Evolutionary conservation across 2,888 invertebrate species (phyloP), one percentile per base, ranked within the genome.

Genomic region (Gastracanthus pulcherrimus): DNA sequence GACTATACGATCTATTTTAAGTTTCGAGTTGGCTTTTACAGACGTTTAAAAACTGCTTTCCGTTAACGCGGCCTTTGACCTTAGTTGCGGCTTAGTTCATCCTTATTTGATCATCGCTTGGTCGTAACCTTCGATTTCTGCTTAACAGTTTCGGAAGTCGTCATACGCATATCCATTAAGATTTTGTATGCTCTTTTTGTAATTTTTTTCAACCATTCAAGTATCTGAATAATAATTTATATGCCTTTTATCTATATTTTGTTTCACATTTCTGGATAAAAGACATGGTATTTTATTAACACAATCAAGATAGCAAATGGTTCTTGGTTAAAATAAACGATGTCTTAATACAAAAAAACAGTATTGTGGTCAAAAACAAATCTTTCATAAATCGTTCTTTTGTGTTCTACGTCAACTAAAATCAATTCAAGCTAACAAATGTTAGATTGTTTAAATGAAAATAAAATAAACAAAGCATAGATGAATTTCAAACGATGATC

Each of bases 111-210:
- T 51, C 45, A 34, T 36, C 48, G 5, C 23, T 16, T 29, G 23
- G 11, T n/a, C 31, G 60, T 38, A 60, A 72, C 45, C 60, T 72
- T 72, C 60, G n/a, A 48, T 64, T 66, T 51, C 62, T 66, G 26
- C n/a, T 75, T 66, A 51, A 51, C 66, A 36, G 64, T 72, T 58
- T 45, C 16, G 38, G 38, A 51, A n/a, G 51, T 34, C 19, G 31
- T 23, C 7, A 2, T 19, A 34, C 34, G 48, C 7, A 16, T 9
- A 36, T 36, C 36, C 41, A 41, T n/a, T n/a, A 67, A 26, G 55
- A 55, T 55, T 13, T 23, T 11, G 26, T 11, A 7, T 55, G 13
- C 26, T 29, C 4, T 26, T 26, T 23, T 23, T 55, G 2, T 6
- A 1, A 2, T 6, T 2, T 2, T 1, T 13, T 2, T 13, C 58